Evolutionary conservation across 2,888 invertebrate species (phyloP).

Genomic region (Galeruca laticollis): DNA sequence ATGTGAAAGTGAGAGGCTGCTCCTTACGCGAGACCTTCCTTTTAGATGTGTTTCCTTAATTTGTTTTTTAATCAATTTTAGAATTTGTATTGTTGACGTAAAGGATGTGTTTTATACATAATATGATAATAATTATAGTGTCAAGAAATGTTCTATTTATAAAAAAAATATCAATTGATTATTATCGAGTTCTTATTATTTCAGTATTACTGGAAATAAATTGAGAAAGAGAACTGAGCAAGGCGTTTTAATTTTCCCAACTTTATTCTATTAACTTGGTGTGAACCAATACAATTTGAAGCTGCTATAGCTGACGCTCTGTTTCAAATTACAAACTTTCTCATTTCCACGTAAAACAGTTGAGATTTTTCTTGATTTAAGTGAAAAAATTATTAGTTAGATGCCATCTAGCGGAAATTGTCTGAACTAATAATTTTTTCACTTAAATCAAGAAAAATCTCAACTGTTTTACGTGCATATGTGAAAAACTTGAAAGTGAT

Average conservation of each 20-base stretch:
- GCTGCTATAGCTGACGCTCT: too few relatives aligned
- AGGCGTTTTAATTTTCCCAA: slow-evolving; percentile 13
- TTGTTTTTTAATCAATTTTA: slow-evolving; percentile 42
- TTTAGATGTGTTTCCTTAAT: slow-evolving; percentile 36
- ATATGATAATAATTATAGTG: slow-evolving; percentile 43
- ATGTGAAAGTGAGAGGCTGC: slow-evolving; percentile 31
- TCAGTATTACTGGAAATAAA: slow-evolving; percentile 45
- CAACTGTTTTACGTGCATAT: too few relatives aligned
- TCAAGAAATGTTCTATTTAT: slow-evolving; percentile 50
- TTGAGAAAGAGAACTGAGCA: slow-evolving; percentile 32
- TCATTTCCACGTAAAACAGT: too few relatives aligned
- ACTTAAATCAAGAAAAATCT: too few relatives aligned
- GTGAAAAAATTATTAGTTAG: too few relatives aligned
- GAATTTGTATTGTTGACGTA: slow-evolving; percentile 41
- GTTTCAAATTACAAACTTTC: too few relatives aligned
- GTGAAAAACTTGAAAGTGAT: too few relatives aligned
- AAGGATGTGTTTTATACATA: slow-evolving; percentile 44
- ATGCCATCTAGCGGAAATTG: too few relatives aligned
- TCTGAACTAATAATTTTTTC: too few relatives aligned
- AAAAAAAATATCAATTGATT: slow-evolving; percentile 31
- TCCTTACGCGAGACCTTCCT: slow-evolving; percentile 27
- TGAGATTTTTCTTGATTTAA: too few relatives aligned
- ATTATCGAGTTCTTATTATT: slow-evolving; percentile 32
- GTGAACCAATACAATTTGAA: too few relatives aligned
- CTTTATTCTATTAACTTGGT: too few relatives aligned